These are phyloP conservation scores for Festucalex cinctus DNA, from an alignment of 2,113 vertebrate species.

Conservation along the genomic window DNA sequence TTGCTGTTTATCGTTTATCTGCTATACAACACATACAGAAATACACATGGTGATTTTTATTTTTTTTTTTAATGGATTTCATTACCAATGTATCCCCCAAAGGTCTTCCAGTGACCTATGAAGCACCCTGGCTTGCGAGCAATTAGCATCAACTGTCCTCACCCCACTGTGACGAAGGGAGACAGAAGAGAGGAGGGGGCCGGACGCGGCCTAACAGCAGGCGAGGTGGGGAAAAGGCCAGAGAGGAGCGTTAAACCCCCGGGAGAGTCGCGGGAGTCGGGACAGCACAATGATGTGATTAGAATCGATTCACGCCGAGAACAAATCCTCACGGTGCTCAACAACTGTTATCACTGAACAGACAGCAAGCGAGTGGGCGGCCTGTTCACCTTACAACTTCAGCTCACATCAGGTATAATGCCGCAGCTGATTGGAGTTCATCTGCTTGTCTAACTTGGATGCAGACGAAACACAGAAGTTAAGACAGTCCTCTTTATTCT, in stretches of 20 bases:
- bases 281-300: slow-evolving; percentile 14
- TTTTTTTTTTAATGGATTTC: not conserved
- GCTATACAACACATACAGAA: not conserved
- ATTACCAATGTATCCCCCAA: not conserved
- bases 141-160: slow-evolving; percentile 10
- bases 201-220: not conserved
- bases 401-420: not conserved
- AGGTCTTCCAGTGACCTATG: slow-evolving; percentile 7
- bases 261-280: slow-evolving; percentile 1
- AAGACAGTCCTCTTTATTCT: not conserved
- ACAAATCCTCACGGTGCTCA: slow-evolving; percentile 10
- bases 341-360: slow-evolving; percentile 9
- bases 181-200: not conserved
- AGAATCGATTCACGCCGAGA: slow-evolving; percentile 12
- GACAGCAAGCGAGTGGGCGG: slow-evolving; percentile 12
- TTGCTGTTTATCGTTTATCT: not conserved
- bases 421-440: not conserved
- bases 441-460: not conserved
- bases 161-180: not conserved
- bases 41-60: not conserved
- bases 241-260: slow-evolving; percentile 6
- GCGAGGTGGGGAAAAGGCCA: slow-evolving; percentile 6
- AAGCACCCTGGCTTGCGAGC: not conserved
- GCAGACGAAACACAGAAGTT: not conserved
- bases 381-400: slow-evolving; percentile 10